phyloP scores from a whole-genome alignment of 2,113 vertebrate genomes.

The Pelecanus crispus region DNA sequence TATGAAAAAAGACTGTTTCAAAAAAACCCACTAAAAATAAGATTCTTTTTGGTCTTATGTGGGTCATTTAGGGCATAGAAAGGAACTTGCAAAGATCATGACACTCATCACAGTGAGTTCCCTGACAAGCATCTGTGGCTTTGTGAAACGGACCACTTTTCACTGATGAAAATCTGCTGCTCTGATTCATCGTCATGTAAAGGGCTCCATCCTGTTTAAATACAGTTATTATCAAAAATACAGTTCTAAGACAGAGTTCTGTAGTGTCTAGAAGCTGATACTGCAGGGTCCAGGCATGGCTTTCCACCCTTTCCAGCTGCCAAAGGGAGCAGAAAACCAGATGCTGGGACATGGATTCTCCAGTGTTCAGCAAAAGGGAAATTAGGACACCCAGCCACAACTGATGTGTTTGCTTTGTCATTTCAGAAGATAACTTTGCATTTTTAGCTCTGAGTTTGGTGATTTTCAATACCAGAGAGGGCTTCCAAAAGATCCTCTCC shows the following conservation, averaged over 20 bases:
- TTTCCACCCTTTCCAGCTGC: not conserved
- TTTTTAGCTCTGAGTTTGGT: not conserved
- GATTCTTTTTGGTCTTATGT: not conserved
- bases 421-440: not conserved
- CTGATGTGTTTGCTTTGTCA: not conserved
- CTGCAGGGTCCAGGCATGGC: not conserved
- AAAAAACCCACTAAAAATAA: not conserved
- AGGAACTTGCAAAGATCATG: not conserved
- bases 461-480: not conserved
- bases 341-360: not conserved
- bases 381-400: not conserved
- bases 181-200: not conserved
- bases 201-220: not conserved
- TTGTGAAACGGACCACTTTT: not conserved
- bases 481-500: not conserved
- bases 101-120: not conserved
- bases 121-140: not conserved
- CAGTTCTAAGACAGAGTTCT: not conserved
- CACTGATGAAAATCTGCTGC: not conserved
- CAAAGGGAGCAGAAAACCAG: not conserved
- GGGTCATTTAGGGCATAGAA: not conserved
- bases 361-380: not conserved
- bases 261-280: not conserved
- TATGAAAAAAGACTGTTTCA: fast-evolving
- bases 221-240: not conserved